A percentile compares a stretch with the other conserved stretches of the same genome.
phyloP scores from a whole-genome alignment of 2,113 vertebrate species.

The Vulpes ferrilata region DNA sequence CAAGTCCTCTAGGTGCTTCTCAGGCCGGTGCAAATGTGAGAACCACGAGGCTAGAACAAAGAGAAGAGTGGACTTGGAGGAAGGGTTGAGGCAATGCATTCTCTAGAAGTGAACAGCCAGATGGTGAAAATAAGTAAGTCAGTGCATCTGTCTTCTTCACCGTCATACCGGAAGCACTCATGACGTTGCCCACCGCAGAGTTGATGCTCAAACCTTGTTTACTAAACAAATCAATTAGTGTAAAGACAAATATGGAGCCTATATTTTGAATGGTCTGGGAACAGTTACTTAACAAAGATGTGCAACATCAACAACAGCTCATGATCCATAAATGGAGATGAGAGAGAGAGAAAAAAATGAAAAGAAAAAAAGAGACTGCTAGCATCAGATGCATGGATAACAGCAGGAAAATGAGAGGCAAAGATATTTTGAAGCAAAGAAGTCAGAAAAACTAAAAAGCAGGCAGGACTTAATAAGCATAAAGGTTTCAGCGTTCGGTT shows the following conservation, averaged over 20 bases:
- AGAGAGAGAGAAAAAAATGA: not conserved
- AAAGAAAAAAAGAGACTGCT: not conserved
- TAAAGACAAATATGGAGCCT: not conserved
- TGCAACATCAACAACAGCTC: not conserved
- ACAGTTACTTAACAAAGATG: not conserved
- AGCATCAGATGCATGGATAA: not conserved
- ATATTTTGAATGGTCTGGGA: not conserved
- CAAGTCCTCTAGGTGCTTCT: not conserved
- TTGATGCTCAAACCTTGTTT: not conserved
- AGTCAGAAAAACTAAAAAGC: not conserved
- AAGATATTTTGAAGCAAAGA: not conserved
- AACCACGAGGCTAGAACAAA: not conserved
- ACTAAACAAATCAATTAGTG: not conserved
- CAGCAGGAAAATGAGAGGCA: not conserved
- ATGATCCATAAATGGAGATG: not conserved
- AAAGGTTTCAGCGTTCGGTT: not conserved
- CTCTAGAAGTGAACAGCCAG: not conserved
- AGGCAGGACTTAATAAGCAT: not conserved
- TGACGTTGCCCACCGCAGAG: not conserved
- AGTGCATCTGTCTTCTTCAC: not conserved
- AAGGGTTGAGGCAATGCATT: not conserved
- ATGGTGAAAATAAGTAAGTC: not conserved
- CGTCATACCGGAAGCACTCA: not conserved
- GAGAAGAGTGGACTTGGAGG: not conserved
- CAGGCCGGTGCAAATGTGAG: fast-evolving